Base-by-base conservation (phyloP, 2,797 vertebrate species). In the Chromis chromis region DNA sequence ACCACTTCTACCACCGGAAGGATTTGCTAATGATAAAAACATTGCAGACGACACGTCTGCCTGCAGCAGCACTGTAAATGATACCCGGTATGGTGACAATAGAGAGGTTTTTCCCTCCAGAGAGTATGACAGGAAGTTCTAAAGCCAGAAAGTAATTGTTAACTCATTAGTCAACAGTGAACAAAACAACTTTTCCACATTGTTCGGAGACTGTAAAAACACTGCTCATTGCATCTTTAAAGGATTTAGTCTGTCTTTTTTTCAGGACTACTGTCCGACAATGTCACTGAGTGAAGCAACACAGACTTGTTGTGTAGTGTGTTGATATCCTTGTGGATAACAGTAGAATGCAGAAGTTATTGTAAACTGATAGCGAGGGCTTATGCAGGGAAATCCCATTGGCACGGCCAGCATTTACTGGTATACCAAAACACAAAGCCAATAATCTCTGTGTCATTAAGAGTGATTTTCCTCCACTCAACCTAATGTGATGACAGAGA, bases 341-440 rank as follows among this genome's bases (percentile, higher is more conserved):
- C 72, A 74, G 86, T 74, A 87, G 86, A 93, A 92, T 87, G 87
- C 87, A 82, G 81, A 83, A 88, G 92, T 94, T 92, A 93, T 90
- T 93, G 93, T 94, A 94, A 93, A 91, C 84, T 88, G 93, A 94
- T 91, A 92, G 90, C 4, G 66, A 61, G 61, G 89, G 88, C 90
- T 94, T 91, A 92, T 69, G 78, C 33, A 56, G 88, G 87, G 88
- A 93, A 93, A 93, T 94, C 92, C 93, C 92, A 90, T 69, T 81
- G 90, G 92, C 86, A 93, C 77, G 69, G 88, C 78, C 31, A 75
- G 80, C 88, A 89, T 93, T 94, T 92, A 91, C 91, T 87, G 90
- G 90, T 91, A 94, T 94, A 94, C 91, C 88, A 91, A 93, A 92
- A 90, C 89, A 93, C 92, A 93, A 94, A 93, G 92, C 92, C 92